Evolutionary conservation across 2,113 vertebrate genomes (phyloP).

Genomic region (Excalfactoria chinensis): DNA sequence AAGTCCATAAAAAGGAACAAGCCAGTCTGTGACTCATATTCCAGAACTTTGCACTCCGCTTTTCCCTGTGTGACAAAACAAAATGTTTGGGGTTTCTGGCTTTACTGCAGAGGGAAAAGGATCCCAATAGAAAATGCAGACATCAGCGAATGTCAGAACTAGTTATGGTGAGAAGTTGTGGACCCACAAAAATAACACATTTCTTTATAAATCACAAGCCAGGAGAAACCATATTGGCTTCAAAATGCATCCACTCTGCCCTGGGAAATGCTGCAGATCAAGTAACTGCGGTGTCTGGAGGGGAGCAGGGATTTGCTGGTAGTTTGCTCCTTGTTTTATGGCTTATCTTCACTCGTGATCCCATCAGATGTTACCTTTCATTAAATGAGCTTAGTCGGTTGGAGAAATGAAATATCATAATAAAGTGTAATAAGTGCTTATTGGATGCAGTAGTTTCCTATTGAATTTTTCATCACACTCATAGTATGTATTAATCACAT

Average conservation of each 20-base stretch:
- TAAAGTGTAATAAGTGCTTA: not conserved
- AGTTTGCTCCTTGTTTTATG: conserved; percentile 62
- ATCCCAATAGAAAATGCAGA: conserved; percentile 65
- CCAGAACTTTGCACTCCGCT: conserved; percentile 64
- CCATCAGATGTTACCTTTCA: not conserved
- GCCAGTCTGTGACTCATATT: conserved; percentile 78
- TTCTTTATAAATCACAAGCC: conserved; percentile 38
- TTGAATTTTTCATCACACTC: not conserved
- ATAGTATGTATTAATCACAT: not conserved
- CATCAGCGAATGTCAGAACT: conserved; percentile 60
- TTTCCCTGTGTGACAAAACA: conserved; percentile 66
- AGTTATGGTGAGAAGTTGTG: conserved; percentile 34
- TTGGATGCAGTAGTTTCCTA: not conserved
- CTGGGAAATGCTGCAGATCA: conserved; percentile 25
- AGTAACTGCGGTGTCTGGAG: conserved; percentile 45
- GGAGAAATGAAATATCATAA: not conserved
- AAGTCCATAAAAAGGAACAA: conserved; percentile 60
- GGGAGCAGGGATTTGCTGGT: conserved; percentile 66
- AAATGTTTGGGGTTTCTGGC: conserved; percentile 70
- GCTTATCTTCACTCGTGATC: conserved; percentile 34
- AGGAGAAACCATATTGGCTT: conserved; percentile 56
- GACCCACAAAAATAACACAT: conserved; percentile 33
- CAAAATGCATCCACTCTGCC: conserved; percentile 31
- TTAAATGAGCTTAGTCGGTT: not conserved
- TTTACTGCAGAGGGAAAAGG: conserved; percentile 38